Evolutionary conservation across 1,140 invertebrate genomes (phyloP).

Genomic region (Calycopis cecrops): DNA sequence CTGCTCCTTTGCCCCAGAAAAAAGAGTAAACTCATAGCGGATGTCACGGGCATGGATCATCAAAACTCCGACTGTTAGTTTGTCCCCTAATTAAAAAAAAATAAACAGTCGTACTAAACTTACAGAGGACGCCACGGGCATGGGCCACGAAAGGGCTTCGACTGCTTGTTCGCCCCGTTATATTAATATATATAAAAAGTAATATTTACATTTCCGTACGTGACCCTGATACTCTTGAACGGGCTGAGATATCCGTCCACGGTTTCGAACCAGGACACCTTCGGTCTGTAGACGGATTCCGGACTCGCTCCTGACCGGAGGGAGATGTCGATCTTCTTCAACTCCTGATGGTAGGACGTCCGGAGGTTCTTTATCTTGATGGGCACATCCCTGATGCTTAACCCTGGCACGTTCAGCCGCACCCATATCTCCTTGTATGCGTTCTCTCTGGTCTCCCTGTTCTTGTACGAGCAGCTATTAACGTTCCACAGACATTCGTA

Average conservation of each 20-base stretch:
- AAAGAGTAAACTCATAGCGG: no score
- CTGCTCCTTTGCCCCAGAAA: no score
- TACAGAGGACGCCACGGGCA: no score
- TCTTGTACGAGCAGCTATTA: neutral
- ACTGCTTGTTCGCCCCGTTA: no score
- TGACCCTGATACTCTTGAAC: neutral
- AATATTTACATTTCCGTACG: neutral
- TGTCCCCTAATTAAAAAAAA: no score
- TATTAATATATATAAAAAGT: no score
- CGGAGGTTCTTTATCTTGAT: conserved; percentile 25
- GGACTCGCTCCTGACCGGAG: neutral
- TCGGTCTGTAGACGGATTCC: neutral
- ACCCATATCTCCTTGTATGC: conserved; percentile 19
- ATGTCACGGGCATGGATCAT: no score
- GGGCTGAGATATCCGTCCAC: neutral
- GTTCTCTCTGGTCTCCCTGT: neutral
- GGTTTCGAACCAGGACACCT: conserved; percentile 1
- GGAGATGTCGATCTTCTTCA: conserved; percentile 12
- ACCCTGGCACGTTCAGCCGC: conserved; percentile 17
- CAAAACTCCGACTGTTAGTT: no score
- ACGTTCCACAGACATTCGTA: conserved; percentile 19
- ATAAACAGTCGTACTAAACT: no score
- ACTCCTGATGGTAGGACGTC: conserved; percentile 14
- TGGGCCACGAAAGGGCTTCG: no score
- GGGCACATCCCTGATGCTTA: conserved; percentile 16